A percentile compares a stretch with the other conserved stretches of the same genome.
Conservation (phyloP, 2,797 vertebrate genomes). For the Phataginus tetradactyla region DNA sequence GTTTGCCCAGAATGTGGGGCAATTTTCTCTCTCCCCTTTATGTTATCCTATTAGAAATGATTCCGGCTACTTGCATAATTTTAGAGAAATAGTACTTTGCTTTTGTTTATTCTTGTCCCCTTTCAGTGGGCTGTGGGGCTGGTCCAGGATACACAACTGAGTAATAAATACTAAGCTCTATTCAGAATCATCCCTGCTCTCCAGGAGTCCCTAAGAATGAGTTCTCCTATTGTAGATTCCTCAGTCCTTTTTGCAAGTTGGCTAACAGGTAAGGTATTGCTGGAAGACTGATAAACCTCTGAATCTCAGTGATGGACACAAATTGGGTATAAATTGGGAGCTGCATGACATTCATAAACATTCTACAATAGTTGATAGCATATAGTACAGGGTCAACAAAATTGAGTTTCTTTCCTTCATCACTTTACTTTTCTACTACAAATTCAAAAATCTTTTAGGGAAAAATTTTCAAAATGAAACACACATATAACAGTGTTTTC, state of each 20-base stretch:
- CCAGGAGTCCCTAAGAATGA: not conserved
- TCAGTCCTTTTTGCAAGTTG: not conserved
- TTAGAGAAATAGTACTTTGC: not conserved
- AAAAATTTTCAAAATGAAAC: not conserved
- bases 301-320: not conserved
- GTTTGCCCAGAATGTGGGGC: not conserved
- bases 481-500: not conserved
- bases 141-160: not conserved
- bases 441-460: not conserved
- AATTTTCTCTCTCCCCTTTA: not conserved
- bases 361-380: not conserved
- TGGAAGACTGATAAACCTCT: not conserved
- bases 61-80: not conserved
- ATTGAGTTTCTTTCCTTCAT: not conserved
- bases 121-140: not conserved
- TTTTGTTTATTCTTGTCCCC: not conserved
- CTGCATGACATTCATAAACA: not conserved
- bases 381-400: not conserved
- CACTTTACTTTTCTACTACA: not conserved
- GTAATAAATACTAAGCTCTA: not conserved
- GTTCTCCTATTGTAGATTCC: not conserved
- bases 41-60: not conserved
- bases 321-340: not conserved
- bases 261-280: not conserved
- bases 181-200: not conserved